Evolutionary conservation across 2,113 vertebrate genomes (phyloP), one percentile per base, ranked within the genome.

Genomic region (Hemiscyllium ocellatum): DNA sequence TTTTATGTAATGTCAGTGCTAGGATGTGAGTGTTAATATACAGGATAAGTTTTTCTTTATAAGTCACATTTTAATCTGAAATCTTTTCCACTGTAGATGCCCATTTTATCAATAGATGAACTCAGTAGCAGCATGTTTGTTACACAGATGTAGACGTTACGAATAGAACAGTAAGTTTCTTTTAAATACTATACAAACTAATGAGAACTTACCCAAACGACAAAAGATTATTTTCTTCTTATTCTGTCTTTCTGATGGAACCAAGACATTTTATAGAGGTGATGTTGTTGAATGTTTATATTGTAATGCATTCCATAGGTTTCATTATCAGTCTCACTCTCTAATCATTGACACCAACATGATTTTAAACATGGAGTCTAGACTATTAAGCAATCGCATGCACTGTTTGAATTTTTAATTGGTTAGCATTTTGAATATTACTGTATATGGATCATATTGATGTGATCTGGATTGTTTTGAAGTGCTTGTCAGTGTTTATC

Each of bases 101-200:
- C 97, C 97, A 97, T 97, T 96, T 98, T 98, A 97, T 98, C 97
- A 97, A 94, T 98, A 98, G 97, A 98, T 98, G 97, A 98, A 97
- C 97, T 98, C 97, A 98, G 97, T 97, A 98, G 97, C 97, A 98
- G 96, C 97, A 98, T 98, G 98, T 98, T 98, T 98, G 97, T 98
- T 97, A 98, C 98, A 97, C 98, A 98, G 97, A 98, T 98, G 97
- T 98, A 98, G 97, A 97, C 97, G 96, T 97, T 97, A 96, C 97
- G 96, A 95, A 96, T 96, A 97, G 97, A 98, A 98, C 97, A 97
- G 98, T 98, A 98, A 98, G 98, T 98, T 97, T 95, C 29, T 96
- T 97, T 97, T 96, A 80, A 96, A 89, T 96, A 96, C 96, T 97
- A 96, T 97, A 96, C 96, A 1, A 37, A 87, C 96, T 72, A 70